Conservation (phyloP, 1,140 invertebrate species). For the Drosophila paulistorum region DNA sequence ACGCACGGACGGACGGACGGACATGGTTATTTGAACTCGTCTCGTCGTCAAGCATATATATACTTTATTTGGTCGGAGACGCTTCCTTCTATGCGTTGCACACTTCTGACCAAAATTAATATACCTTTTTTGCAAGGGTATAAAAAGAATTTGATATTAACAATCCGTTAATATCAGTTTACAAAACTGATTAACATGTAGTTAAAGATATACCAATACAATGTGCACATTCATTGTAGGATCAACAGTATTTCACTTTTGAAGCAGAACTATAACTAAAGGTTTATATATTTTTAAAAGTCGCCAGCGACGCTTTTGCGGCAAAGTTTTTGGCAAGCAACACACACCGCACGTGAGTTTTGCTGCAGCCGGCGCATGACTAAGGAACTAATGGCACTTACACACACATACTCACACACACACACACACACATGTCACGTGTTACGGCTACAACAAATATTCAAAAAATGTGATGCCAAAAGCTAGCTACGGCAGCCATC, state of each 20-base stretch:
- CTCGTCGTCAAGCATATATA: too few species aligned
- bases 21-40: too few species aligned
- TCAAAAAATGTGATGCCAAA: constrained; percentile 80
- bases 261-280: constrained; percentile 1
- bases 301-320: constrained; percentile 59
- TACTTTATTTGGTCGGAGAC: too few species aligned
- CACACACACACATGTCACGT: constrained; percentile 58
- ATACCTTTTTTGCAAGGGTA: too few species aligned
- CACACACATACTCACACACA: constrained; percentile 22
- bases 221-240: constrained; percentile 43
- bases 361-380: constrained; percentile 62
- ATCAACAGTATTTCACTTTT: constrained; percentile 43
- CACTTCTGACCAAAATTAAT: too few species aligned
- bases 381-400: constrained; percentile 71
- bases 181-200: constrained; percentile 57
- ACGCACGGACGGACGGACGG: too few species aligned
- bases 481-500: constrained; percentile 38
- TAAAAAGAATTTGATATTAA: too few species aligned
- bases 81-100: too few species aligned
- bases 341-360: constrained; percentile 70
- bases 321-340: constrained; percentile 61
- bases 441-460: constrained; percentile 80
- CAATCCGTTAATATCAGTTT: too few species aligned
- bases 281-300: constrained; percentile 42
- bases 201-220: constrained; percentile 37